These are phyloP conservation scores for Andrena bicolor DNA, from an alignment of 2,888 invertebrate species.

Conservation along the genomic window DNA sequence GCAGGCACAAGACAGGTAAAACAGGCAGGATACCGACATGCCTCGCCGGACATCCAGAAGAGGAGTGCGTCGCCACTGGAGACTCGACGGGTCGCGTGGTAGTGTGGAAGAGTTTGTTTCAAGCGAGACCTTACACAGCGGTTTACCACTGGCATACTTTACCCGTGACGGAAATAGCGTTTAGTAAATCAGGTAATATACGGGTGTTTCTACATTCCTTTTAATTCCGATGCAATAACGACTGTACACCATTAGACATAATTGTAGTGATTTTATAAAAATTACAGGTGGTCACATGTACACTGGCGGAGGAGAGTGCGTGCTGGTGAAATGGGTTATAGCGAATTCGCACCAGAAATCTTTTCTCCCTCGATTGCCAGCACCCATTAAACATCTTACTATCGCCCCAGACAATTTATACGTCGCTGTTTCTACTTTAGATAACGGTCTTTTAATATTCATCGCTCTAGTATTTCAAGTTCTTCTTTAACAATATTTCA, in stretches of 20 bases:
- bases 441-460: constrained; percentile 86
- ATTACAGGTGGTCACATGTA: constrained; percentile 88
- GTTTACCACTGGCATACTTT: constrained; percentile 92
- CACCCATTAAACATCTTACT: constrained; percentile 88
- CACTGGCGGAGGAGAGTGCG: constrained; percentile 92
- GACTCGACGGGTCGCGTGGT: constrained; percentile 88
- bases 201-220: constrained; percentile 18
- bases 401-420: constrained; percentile 88
- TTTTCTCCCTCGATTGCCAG: constrained; percentile 90
- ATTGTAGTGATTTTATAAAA: constrained; percentile 22
- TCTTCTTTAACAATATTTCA: constrained; percentile 12
- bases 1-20: constrained; percentile 73
- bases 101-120: constrained; percentile 87
- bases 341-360: constrained; percentile 85
- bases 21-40: constrained; percentile 86
- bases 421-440: constrained; percentile 89
- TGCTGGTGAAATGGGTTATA: constrained; percentile 91
- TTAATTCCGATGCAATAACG: constrained; percentile 15
- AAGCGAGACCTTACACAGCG: constrained; percentile 81
- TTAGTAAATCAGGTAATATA: constrained; percentile 86
- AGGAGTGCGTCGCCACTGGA: constrained; percentile 89
- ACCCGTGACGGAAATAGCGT: constrained; percentile 89
- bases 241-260: not conserved
- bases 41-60: constrained; percentile 89
- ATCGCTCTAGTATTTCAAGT: constrained; percentile 12